These are phyloP conservation scores for Bovichtus variegatus DNA, from an alignment of 2,797 vertebrate species.

Conservation along the genomic window DNA sequence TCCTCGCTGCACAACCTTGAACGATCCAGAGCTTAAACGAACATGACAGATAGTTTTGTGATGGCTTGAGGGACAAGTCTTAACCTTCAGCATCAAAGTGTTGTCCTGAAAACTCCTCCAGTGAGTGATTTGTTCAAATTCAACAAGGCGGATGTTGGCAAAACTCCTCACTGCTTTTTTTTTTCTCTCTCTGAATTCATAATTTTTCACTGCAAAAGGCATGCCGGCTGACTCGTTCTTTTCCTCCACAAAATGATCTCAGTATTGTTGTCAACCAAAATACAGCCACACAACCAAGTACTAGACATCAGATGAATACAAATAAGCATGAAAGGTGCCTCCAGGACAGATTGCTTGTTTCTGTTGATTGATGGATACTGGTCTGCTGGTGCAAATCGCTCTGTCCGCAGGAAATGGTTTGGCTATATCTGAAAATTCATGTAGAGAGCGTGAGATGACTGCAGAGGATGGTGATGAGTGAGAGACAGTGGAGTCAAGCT, in stretches of 20 bases:
- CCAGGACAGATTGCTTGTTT: slow-evolving; percentile 31
- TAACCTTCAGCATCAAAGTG: slow-evolving; percentile 49
- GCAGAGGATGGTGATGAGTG: slow-evolving; percentile 29
- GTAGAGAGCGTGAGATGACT: slow-evolving; percentile 51
- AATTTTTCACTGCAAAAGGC: slow-evolving; percentile 35
- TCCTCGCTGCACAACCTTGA: slow-evolving; percentile 21
- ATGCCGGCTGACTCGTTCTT: not conserved
- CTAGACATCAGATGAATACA: slow-evolving; percentile 27
- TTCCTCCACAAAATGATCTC: slow-evolving; percentile 15
- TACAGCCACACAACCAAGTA: not conserved
- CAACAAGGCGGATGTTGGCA: slow-evolving; percentile 13
- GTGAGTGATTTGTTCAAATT: slow-evolving; percentile 25
- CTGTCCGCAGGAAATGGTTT: slow-evolving; percentile 20
- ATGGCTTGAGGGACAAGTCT: slow-evolving; percentile 46
- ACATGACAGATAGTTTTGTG: slow-evolving; percentile 61
- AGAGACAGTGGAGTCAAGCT: slow-evolving; percentile 12
- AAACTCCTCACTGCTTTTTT: slow-evolving; percentile 17
- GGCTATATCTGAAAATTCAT: slow-evolving; percentile 30
- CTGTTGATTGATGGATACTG: slow-evolving; percentile 41
- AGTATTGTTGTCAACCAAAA: slow-evolving; percentile 15
- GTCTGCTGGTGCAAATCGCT: slow-evolving; percentile 11
- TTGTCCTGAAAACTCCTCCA: slow-evolving; percentile 28
- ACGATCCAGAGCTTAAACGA: slow-evolving; percentile 44
- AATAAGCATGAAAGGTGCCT: slow-evolving; percentile 21
- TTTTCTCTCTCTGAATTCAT: slow-evolving; percentile 43